Conservation (phyloP, 2,888 invertebrate genomes). For the Drosophila mulleri region DNA sequence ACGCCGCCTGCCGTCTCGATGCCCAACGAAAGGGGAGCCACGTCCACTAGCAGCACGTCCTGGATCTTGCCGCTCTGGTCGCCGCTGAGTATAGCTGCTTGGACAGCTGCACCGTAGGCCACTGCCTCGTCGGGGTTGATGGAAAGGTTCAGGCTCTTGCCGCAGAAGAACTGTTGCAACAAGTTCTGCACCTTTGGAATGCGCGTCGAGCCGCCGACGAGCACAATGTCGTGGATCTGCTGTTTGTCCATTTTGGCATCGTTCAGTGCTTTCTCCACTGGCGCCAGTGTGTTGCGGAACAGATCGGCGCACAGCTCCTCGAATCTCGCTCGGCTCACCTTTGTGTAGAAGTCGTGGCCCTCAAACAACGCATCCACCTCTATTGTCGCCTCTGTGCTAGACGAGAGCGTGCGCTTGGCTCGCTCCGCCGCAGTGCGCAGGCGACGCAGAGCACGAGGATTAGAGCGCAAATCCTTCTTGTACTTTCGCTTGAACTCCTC, state of each 20-base stretch:
- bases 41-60: constrained; percentile 40
- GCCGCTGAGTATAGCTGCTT: constrained; percentile 40
- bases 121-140: constrained; percentile 42
- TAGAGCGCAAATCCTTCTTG: constrained; percentile 23
- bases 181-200: constrained; percentile 39
- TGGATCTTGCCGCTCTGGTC: constrained; percentile 40
- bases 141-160: constrained; percentile 38
- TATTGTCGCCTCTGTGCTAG: constrained; percentile 39
- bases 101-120: constrained; percentile 40
- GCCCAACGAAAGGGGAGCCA: constrained; percentile 35
- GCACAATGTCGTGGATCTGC: constrained; percentile 38
- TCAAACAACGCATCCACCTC: constrained; percentile 39
- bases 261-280: constrained; percentile 38
- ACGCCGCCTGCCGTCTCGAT: constrained; percentile 43
- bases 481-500: constrained; percentile 42
- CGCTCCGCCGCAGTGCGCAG: constrained; percentile 37
- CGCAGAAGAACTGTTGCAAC: constrained; percentile 39
- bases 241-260: constrained; percentile 46
- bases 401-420: constrained; percentile 38
- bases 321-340: constrained; percentile 25
- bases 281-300: constrained; percentile 37
- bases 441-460: constrained; percentile 24
- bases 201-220: constrained; percentile 41
- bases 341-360: constrained; percentile 37
- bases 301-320: constrained; percentile 32